These are phyloP conservation scores for Heliconius sara DNA, from an alignment of 2,888 invertebrate species.

Conservation along the genomic window DNA sequence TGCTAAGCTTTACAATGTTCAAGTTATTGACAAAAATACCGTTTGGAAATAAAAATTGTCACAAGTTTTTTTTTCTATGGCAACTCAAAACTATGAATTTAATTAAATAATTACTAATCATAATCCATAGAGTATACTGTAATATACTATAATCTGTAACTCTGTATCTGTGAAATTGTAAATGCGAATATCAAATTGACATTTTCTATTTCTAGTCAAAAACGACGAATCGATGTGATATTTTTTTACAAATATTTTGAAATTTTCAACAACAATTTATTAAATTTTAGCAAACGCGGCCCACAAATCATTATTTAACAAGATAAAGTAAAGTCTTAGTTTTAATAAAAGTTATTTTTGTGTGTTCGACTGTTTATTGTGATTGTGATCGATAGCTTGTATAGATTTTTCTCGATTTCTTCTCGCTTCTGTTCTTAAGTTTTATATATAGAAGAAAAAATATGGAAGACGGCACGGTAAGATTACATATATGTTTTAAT, in stretches of 20 bases:
- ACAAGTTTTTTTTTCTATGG: too few species aligned
- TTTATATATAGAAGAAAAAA: not conserved
- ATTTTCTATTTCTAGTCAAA: not conserved
- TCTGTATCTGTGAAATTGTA: not conserved
- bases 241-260: conserved; percentile 9
- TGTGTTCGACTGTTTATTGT: not conserved
- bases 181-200: conserved; percentile 9
- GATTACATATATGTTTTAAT: not conserved
- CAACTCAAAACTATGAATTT: too few species aligned
- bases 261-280: not conserved
- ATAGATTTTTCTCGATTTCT: conserved; percentile 14
- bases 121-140: too few species aligned
- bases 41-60: too few species aligned
- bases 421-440: not conserved
- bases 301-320: not conserved
- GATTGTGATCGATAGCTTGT: conserved; percentile 1
- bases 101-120: too few species aligned
- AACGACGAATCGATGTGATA: conserved; percentile 15
- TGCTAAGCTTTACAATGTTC: too few species aligned
- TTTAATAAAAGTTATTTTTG: not conserved
- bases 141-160: not conserved
- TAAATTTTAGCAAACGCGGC: not conserved
- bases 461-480: conserved; percentile 26
- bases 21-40: too few species aligned
- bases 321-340: not conserved